Percentiles rank a stretch among this genome's conserved stretches.
These are phyloP conservation scores for Allenopithecus nigroviridis DNA, from an alignment of 2,797 vertebrate species.

Conservation along the genomic window DNA sequence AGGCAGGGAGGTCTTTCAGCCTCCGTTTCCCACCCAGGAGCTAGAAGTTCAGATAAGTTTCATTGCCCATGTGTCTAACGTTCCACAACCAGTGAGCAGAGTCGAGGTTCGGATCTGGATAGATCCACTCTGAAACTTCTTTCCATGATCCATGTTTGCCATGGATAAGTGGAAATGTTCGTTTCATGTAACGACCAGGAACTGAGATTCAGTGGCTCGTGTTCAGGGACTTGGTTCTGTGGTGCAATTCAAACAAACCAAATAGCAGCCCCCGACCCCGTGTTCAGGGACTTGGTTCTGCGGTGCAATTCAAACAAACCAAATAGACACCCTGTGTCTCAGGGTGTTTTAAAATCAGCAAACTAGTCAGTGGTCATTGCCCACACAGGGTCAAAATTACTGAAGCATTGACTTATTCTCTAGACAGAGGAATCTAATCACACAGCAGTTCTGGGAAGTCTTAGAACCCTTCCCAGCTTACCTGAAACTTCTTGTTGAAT, in stretches of 20 bases:
- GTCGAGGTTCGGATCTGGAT: background rate
- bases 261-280: background rate
- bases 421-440: background rate
- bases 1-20: background rate
- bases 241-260: background rate
- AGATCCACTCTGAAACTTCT: background rate
- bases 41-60: background rate
- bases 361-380: background rate
- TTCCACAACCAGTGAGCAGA: background rate
- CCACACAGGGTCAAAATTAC: background rate
- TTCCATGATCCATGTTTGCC: background rate
- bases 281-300: background rate
- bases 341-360: background rate
- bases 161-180: background rate
- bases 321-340: background rate
- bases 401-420: background rate
- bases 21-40: background rate
- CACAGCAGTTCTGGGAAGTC: fast-evolving
- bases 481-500: constrained; percentile 85
- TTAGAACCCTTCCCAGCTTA: constrained; percentile 55
- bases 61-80: background rate
- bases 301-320: background rate
- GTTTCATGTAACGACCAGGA: background rate
- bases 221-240: background rate
- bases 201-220: background rate